A percentile compares a stretch with the other conserved stretches of the same genome.
These are phyloP conservation scores for Patella ulyssiponensis DNA, from an alignment of 2,888 invertebrate genomes.

Conservation along the genomic window DNA sequence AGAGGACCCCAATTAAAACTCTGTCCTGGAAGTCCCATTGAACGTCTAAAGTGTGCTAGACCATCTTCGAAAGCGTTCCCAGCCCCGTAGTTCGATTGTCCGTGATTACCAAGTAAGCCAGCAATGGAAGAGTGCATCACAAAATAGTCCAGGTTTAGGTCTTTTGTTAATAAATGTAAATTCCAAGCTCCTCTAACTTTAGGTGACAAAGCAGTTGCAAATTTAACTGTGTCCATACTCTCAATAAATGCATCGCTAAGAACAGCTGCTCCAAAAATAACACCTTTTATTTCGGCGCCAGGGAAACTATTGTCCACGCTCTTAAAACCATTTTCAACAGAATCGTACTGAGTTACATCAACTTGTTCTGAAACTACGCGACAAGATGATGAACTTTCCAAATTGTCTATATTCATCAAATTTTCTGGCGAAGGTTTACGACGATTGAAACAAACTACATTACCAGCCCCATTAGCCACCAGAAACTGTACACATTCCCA, in stretches of 20 bases:
- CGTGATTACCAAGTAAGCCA: slow-evolving; percentile 53
- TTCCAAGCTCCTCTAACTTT: slow-evolving; percentile 59
- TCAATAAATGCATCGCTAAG: slow-evolving; percentile 39
- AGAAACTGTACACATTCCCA: slow-evolving; percentile 46
- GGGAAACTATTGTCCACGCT: slow-evolving; percentile 28
- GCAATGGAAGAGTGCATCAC: slow-evolving; percentile 57
- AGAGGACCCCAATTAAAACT: slow-evolving; percentile 60
- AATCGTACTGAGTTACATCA: slow-evolving; percentile 43
- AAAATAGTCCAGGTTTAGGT: slow-evolving; percentile 52
- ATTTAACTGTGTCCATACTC: slow-evolving; percentile 38
- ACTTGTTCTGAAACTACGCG: slow-evolving; percentile 36
- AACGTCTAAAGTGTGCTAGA: slow-evolving; percentile 49
- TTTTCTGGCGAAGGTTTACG: slow-evolving; percentile 32
- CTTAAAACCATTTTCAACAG: slow-evolving; percentile 36
- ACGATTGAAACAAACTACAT: slow-evolving; percentile 40
- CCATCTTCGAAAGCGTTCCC: slow-evolving; percentile 58
- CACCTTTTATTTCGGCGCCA: slow-evolving; percentile 41
- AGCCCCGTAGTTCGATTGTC: slow-evolving; percentile 57
- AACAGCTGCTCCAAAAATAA: slow-evolving; percentile 56
- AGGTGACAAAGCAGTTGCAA: slow-evolving; percentile 44
- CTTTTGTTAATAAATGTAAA: slow-evolving; percentile 47
- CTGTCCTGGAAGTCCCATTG: slow-evolving; percentile 46
- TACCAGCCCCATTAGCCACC: slow-evolving; percentile 41
- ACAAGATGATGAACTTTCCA: slow-evolving; percentile 30
- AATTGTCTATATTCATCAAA: slow-evolving; percentile 31